These are phyloP conservation scores for Oryctes rhinoceros DNA, from an alignment of 1,140 invertebrate species.

Conservation along the genomic window DNA sequence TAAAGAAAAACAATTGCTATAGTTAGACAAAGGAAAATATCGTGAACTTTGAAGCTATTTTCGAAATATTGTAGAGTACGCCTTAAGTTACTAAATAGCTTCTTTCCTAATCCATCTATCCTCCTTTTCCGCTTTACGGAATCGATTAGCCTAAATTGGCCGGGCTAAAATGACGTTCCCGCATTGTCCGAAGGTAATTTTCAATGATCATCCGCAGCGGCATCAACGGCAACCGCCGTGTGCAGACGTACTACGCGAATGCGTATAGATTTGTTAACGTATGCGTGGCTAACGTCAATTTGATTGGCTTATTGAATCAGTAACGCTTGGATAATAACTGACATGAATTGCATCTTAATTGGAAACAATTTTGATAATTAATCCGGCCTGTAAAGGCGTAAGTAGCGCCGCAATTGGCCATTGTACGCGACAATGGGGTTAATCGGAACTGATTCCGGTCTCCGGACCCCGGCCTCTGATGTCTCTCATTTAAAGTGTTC, in stretches of 20 bases:
- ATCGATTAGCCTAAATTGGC: too few species aligned
- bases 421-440: constrained; percentile 60
- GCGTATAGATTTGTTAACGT: constrained; percentile 10
- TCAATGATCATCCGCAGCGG: not conserved
- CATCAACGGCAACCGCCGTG: not conserved
- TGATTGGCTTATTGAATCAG: constrained; percentile 43
- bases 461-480: constrained; percentile 26
- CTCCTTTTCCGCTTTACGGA: too few species aligned
- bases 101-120: too few species aligned
- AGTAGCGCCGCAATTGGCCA: constrained; percentile 61
- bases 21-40: not conserved
- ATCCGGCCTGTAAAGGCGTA: constrained; percentile 60
- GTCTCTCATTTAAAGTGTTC: constrained; percentile 37
- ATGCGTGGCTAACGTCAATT: constrained; percentile 36
- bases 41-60: not conserved
- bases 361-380: constrained; percentile 64
- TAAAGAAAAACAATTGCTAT: not conserved
- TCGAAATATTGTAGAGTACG: too few species aligned
- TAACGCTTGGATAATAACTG: constrained; percentile 52
- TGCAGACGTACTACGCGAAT: not conserved
- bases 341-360: constrained; percentile 63
- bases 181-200: constrained; percentile 3
- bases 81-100: too few species aligned
- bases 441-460: constrained; percentile 59
- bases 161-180: not conserved